A percentile compares a stretch with the other conserved stretches of the same genome.
phyloP scores from a whole-genome alignment of 2,113 vertebrate species.

The Cynoglossus semilaevis region DNA sequence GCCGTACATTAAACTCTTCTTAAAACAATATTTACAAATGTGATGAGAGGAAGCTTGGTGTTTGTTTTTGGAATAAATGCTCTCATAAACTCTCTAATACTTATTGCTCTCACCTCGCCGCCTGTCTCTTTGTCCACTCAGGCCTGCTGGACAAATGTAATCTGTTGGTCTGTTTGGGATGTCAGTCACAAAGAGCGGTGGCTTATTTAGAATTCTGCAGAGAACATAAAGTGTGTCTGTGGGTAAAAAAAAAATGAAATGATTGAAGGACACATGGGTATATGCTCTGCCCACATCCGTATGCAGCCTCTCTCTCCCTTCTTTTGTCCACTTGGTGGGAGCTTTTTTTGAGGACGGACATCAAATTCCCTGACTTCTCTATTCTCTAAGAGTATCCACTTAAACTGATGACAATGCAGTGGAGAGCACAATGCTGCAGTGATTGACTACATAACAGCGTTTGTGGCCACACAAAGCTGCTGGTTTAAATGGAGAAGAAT shows the following conservation, averaged over 20 bases:
- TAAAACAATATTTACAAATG: no score
- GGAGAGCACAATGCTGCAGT: constrained; percentile 23
- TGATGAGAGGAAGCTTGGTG: no score
- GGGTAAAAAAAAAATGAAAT: constrained; percentile 28
- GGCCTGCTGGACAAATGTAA: constrained; percentile 57
- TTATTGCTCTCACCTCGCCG: constrained; percentile 3
- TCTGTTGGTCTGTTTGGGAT: constrained; percentile 50
- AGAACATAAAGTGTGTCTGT: constrained; percentile 38
- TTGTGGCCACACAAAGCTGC: constrained; percentile 6
- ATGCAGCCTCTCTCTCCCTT: constrained; percentile 2
- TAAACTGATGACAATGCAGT: constrained; percentile 52
- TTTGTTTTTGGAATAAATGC: no score
- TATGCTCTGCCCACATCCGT: constrained; percentile 15
- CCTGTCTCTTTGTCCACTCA: constrained; percentile 26
- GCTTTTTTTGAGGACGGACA: constrained; percentile 38
- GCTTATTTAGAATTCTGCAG: constrained; percentile 69
- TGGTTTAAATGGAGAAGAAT: constrained; percentile 5
- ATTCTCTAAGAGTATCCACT: constrained; percentile 56
- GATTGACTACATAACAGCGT: constrained; percentile 29
- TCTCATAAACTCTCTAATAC: no score
- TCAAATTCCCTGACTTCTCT: constrained; percentile 48
- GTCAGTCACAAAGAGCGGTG: constrained; percentile 60
- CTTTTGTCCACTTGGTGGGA: constrained; percentile 29
- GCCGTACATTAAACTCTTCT: no score
- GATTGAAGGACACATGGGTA: constrained; percentile 52